phyloP scores from a whole-genome alignment of 2,797 vertebrate genomes.

The Leptoclinus maculatus region DNA sequence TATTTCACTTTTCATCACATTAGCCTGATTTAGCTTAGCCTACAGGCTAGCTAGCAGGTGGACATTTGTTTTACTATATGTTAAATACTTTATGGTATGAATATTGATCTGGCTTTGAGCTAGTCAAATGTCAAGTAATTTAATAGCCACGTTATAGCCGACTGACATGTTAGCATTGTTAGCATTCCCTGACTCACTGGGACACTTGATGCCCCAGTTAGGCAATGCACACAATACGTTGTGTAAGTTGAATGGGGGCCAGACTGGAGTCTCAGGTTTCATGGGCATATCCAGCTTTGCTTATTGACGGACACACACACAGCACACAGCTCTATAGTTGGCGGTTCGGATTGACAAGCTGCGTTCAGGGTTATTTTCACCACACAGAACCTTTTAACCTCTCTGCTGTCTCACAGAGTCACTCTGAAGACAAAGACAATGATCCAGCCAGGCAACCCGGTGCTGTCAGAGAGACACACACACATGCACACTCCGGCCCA shows the following conservation, averaged over 20 bases:
- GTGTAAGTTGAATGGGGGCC: conserved; percentile 72
- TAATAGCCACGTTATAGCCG: not conserved
- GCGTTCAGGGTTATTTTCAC: conserved; percentile 50
- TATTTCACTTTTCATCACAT: conserved; percentile 39
- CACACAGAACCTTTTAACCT: conserved; percentile 70
- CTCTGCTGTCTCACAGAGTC: conserved; percentile 57
- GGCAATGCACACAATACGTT: conserved; percentile 57
- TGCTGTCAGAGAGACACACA: conserved; percentile 56
- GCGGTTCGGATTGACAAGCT: conserved; percentile 41
- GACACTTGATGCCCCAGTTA: conserved; percentile 70
- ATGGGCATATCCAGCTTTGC: conserved; percentile 38
- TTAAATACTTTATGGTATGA: not conserved
- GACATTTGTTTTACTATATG: not conserved
- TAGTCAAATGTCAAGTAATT: conserved; percentile 5
- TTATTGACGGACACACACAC: conserved; percentile 29
- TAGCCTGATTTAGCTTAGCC: conserved; percentile 53
- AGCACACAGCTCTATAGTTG: conserved; percentile 2
- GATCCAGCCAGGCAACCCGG: conserved; percentile 44
- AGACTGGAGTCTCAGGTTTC: conserved; percentile 67
- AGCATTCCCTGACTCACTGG: conserved; percentile 40
- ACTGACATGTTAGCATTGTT: conserved; percentile 43
- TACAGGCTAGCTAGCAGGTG: conserved; percentile 30
- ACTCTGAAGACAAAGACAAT: conserved; percentile 65
- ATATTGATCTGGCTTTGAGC: conserved; percentile 12
- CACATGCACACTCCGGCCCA: conserved; percentile 37